A percentile compares a stretch with the other conserved stretches of the same genome.
Evolutionary conservation across 92 coral and sea anemone species (phyloP).

Genomic region (Parazoanthus atlanticus): DNA sequence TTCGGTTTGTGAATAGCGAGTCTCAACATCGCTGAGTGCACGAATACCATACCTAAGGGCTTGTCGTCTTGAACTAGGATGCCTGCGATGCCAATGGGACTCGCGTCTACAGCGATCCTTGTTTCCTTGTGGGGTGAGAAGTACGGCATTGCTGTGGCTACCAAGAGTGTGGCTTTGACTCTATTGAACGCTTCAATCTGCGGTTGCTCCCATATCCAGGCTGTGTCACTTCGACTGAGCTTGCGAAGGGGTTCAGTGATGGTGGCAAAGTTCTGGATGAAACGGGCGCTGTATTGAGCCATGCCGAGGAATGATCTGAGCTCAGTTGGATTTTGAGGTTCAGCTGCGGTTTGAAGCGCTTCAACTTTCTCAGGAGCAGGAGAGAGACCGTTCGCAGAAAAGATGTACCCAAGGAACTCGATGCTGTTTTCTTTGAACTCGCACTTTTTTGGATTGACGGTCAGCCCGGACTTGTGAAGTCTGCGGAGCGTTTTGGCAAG

Average conservation of each 20-base stretch:
- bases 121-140: background rate
- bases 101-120: slow-evolving; percentile 29
- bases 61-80: slow-evolving; percentile 30
- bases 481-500: slow-evolving; percentile 11
- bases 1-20: slow-evolving; percentile 9
- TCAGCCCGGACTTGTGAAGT: slow-evolving; percentile 21
- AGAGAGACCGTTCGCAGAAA: slow-evolving; percentile 12
- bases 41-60: background rate
- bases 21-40: slow-evolving; percentile 30
- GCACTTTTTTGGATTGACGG: slow-evolving; percentile 29
- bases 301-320: slow-evolving; percentile 28
- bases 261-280: slow-evolving; percentile 32
- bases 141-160: background rate
- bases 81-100: slow-evolving; percentile 46
- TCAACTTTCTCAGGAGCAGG: slow-evolving; percentile 35
- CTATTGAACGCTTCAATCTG: background rate
- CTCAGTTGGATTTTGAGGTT: slow-evolving; percentile 25
- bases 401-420: slow-evolving; percentile 37
- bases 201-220: slow-evolving; percentile 33
- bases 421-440: slow-evolving; percentile 26
- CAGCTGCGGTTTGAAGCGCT: slow-evolving; percentile 15
- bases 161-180: background rate
- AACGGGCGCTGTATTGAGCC: slow-evolving; percentile 31
- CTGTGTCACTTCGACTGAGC: slow-evolving; percentile 16
- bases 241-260: slow-evolving; percentile 9